phyloP scores from a whole-genome alignment of 2,797 vertebrate species.

The Synaphobranchus kaupii region DNA sequence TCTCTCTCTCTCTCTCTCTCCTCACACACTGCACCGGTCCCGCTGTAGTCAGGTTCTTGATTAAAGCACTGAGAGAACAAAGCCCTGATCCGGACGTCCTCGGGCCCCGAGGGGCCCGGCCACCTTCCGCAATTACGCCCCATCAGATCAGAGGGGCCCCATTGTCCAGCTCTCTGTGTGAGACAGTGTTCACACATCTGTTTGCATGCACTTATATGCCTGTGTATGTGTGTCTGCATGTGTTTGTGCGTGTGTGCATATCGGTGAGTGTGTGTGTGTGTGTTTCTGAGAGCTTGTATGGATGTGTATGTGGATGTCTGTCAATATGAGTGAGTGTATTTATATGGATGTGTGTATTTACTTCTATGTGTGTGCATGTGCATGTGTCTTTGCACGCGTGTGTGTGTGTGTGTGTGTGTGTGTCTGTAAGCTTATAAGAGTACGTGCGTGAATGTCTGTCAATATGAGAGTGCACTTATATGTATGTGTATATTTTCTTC shows the following conservation, averaged over 20 bases:
- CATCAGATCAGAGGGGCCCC: neutral
- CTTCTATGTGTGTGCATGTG: neutral
- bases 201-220: neutral
- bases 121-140: neutral
- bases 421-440: too few relatives aligned
- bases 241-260: neutral
- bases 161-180: neutral
- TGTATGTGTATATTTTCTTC: too few relatives aligned
- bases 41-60: neutral
- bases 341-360: neutral
- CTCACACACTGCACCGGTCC: neutral
- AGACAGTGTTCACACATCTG: too few relatives aligned
- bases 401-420: neutral
- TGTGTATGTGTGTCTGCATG: neutral
- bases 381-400: neutral
- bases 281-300: neutral
- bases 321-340: neutral
- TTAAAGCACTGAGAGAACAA: conserved; percentile 22
- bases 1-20: neutral
- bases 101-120: neutral
- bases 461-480: too few relatives aligned
- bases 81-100: neutral
- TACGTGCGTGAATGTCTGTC: too few relatives aligned
- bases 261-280: neutral
- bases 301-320: neutral